Conservation (phyloP, 2,797 vertebrate genomes). For the Varecia variegata region DNA sequence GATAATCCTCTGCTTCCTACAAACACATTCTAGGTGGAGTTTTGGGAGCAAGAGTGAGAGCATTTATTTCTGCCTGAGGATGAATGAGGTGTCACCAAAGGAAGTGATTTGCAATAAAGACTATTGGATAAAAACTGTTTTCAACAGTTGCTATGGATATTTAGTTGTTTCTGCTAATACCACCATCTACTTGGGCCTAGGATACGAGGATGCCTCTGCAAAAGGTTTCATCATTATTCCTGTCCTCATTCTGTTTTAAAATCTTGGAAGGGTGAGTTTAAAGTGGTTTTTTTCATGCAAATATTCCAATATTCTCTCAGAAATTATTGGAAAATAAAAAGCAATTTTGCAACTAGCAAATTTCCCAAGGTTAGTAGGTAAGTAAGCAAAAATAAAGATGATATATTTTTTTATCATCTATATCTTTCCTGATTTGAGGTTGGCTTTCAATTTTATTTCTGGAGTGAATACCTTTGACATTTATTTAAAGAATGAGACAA, state of each 20-base stretch:
- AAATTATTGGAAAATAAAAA: conserved; percentile 27
- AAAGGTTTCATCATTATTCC: neutral
- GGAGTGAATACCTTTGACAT: neutral
- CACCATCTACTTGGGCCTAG: neutral
- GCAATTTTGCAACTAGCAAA: neutral
- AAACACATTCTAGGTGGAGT: neutral
- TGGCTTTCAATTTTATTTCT: conserved; percentile 44
- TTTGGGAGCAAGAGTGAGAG: neutral
- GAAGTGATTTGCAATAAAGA: neutral
- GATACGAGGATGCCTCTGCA: neutral
- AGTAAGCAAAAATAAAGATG: neutral
- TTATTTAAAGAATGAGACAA: conserved; percentile 46
- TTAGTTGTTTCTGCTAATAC: conserved; percentile 2
- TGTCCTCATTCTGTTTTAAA: neutral
- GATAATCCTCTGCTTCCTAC: neutral
- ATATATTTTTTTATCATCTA: neutral
- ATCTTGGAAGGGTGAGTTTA: neutral
- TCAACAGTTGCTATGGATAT: neutral
- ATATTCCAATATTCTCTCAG: neutral
- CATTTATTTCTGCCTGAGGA: neutral
- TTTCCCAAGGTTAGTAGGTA: neutral
- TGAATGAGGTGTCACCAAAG: neutral
- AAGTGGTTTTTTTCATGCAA: neutral
- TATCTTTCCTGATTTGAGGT: neutral
- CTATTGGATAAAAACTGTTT: neutral